phyloP scores from a whole-genome alignment of 2,888 invertebrate genomes.

The Itoplectis maculator region DNA sequence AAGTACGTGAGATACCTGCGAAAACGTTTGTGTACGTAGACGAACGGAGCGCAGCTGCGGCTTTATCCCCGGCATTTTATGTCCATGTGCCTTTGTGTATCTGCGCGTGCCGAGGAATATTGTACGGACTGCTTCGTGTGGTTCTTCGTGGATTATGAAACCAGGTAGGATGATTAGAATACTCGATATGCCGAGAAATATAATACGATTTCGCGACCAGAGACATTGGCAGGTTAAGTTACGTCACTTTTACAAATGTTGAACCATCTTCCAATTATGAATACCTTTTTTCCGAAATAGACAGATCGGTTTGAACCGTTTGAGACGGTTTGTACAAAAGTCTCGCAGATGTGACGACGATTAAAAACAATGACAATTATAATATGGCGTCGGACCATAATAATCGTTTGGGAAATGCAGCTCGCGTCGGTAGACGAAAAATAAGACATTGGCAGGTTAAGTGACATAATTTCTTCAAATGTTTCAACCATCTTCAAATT shows the following conservation, averaged over 20 bases:
- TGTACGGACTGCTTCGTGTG: conserved; percentile 19
- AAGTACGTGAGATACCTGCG: conserved; percentile 77
- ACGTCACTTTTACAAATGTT: background rate
- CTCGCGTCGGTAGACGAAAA: conserved; percentile 31
- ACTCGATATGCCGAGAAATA: conserved; percentile 4
- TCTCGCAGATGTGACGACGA: background rate
- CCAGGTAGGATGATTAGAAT: conserved; percentile 12
- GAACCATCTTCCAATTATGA: background rate
- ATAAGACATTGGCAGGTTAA: background rate
- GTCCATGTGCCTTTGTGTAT: background rate
- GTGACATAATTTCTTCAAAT: background rate
- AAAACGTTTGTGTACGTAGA: conserved; percentile 64
- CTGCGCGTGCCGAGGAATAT: conserved; percentile 11
- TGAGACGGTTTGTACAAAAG: background rate
- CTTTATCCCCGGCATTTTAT: conserved; percentile 32
- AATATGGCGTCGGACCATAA: conserved; percentile 20
- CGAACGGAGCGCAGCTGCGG: conserved; percentile 55
- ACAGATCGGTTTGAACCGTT: conserved; percentile 7
- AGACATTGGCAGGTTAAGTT: background rate
- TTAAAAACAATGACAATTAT: conserved; percentile 71
- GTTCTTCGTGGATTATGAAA: conserved; percentile 24
- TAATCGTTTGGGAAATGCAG: conserved; percentile 35
- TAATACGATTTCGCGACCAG: background rate
- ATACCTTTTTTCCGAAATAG: background rate
- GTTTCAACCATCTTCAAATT: too few relatives aligned